phyloP scores from a whole-genome alignment of 2,888 invertebrate species.

The Actias luna region DNA sequence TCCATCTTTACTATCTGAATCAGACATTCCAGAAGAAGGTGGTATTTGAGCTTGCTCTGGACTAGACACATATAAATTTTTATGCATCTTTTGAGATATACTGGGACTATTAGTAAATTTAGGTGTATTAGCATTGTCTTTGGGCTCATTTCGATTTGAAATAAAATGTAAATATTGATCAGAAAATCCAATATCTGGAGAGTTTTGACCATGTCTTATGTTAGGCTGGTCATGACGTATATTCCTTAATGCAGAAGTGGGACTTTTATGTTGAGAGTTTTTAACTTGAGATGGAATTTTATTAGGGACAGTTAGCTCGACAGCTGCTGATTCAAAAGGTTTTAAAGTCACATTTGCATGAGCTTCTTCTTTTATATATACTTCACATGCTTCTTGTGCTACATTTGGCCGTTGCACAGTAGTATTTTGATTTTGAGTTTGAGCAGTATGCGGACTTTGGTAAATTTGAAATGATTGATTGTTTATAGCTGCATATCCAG shows the following conservation, averaged over 20 bases:
- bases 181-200: conserved; percentile 74
- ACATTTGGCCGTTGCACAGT: conserved; percentile 40
- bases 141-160: conserved; percentile 76
- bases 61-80: conserved; percentile 76
- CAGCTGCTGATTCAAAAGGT: conserved; percentile 38
- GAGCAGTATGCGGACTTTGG: conserved; percentile 66
- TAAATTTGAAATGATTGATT: conserved; percentile 68
- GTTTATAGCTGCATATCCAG: conserved; percentile 47
- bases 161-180: conserved; percentile 76
- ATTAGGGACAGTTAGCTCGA: conserved; percentile 46
- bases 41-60: conserved; percentile 78
- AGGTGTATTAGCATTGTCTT: conserved; percentile 78
- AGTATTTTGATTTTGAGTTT: conserved; percentile 53
- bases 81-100: conserved; percentile 78
- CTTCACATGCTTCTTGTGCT: conserved; percentile 46
- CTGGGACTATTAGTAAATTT: conserved; percentile 77
- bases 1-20: conserved; percentile 75
- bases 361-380: conserved; percentile 47
- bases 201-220: conserved; percentile 62
- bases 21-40: conserved; percentile 74
- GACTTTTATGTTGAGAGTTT: conserved; percentile 59
- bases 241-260: conserved; percentile 67
- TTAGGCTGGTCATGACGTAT: conserved; percentile 73
- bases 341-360: conserved; percentile 36
- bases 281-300: conserved; percentile 49